Percentiles rank a stretch among this genome's conserved stretches.
Evolutionary conservation across 1,140 invertebrate genomes (phyloP).

Genomic region (Dendroctonus valens): DNA sequence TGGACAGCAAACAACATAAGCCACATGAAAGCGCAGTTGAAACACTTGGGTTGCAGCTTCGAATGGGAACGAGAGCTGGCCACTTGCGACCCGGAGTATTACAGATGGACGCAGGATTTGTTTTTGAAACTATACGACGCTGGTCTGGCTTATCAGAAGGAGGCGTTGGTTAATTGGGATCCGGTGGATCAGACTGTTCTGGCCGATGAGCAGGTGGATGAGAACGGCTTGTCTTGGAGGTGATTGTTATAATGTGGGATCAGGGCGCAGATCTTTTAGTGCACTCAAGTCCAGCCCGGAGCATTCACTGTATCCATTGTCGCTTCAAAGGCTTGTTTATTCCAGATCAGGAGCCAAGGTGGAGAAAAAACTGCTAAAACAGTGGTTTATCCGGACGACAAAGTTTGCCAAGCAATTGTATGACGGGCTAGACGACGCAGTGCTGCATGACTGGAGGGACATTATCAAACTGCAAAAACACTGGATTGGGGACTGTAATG

Average conservation of each 20-base stretch:
- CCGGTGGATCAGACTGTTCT: slow-evolving; percentile 96
- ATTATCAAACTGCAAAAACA: slow-evolving; percentile 87
- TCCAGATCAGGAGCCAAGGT: slow-evolving; percentile 97
- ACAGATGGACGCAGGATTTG: slow-evolving; percentile 93
- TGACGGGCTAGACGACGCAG: slow-evolving; percentile 71
- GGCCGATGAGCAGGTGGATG: slow-evolving; percentile 97
- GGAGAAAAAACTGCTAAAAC: slow-evolving; percentile 83
- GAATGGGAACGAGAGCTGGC: slow-evolving; percentile 89
- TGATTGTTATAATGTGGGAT: slow-evolving; percentile 1
- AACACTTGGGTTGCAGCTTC: slow-evolving; percentile 81
- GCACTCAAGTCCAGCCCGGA: too few species aligned
- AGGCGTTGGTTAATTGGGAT: slow-evolving; percentile 97
- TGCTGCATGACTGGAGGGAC: slow-evolving; percentile 76
- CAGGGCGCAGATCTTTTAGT: background rate
- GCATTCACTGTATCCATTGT: too few species aligned
- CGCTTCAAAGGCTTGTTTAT: background rate
- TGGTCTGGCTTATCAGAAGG: slow-evolving; percentile 83
- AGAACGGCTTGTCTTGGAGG: slow-evolving; percentile 84
- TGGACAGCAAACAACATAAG: slow-evolving; percentile 92
- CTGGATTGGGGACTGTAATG: slow-evolving; percentile 95
- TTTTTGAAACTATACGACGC: slow-evolving; percentile 88
- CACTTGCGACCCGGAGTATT: slow-evolving; percentile 78
- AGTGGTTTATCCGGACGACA: slow-evolving; percentile 96
- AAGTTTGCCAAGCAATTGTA: slow-evolving; percentile 78
- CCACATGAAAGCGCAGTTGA: slow-evolving; percentile 86